These are phyloP conservation scores for Meteorus colon DNA, from an alignment of 2,888 invertebrate genomes.

Conservation along the genomic window DNA sequence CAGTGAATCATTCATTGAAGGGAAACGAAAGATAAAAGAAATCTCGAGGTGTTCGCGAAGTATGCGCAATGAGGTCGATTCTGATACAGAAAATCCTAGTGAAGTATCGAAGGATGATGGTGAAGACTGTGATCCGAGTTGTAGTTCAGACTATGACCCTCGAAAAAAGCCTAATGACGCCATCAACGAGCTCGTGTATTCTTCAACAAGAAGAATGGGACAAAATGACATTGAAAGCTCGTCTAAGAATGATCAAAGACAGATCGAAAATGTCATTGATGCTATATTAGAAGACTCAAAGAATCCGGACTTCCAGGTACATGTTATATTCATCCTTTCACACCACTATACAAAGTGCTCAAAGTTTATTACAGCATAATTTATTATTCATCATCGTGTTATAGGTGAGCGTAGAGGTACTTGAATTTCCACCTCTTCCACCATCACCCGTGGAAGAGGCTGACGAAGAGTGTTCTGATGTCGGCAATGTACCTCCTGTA, in stretches of 20 bases:
- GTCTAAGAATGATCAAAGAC: constrained; percentile 69
- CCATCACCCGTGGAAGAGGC: constrained; percentile 89
- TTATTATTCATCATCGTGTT: constrained; percentile 6
- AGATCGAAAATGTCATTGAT: constrained; percentile 72
- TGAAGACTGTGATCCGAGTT: constrained; percentile 26
- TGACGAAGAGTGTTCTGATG: constrained; percentile 84
- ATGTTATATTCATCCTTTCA: not conserved
- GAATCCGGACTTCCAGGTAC: constrained; percentile 72
- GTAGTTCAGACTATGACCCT: constrained; percentile 61
- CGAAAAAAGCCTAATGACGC: constrained; percentile 58
- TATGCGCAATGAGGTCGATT: constrained; percentile 64
- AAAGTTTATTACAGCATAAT: not conserved
- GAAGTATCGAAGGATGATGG: constrained; percentile 31
- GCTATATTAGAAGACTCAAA: constrained; percentile 72
- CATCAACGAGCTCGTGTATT: constrained; percentile 58
- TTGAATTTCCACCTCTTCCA: constrained; percentile 85
- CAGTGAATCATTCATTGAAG: constrained; percentile 59
- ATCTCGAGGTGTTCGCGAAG: constrained; percentile 54
- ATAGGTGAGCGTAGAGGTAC: constrained; percentile 78
- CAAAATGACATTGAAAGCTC: constrained; percentile 44
- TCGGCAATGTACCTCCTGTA: constrained; percentile 61
- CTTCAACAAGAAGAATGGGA: constrained; percentile 60
- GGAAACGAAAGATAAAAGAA: constrained; percentile 42
- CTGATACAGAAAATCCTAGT: constrained; percentile 39
- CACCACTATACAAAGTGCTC: not conserved